A percentile compares a stretch with the other conserved stretches of the same genome.
Conservation (phyloP, 2,888 invertebrate species). For the Mesorhabditis belari region DNA sequence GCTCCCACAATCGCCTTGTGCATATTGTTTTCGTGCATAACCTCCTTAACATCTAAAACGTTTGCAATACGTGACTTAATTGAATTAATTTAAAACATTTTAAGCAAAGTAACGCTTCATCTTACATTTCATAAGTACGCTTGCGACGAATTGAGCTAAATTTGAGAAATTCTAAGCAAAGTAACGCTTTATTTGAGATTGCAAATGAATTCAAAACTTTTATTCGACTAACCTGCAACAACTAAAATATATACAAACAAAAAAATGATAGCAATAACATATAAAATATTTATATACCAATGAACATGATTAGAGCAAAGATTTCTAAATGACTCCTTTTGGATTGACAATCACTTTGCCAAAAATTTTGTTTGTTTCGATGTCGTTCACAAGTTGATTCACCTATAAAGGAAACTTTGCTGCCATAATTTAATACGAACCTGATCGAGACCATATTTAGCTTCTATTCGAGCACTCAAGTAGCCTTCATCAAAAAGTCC, state of each 20-base stretch:
- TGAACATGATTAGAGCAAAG: neutral
- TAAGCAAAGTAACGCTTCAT: too few relatives aligned
- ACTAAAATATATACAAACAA: neutral
- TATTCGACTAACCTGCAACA: neutral
- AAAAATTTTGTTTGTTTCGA: constrained; percentile 13
- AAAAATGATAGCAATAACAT: neutral
- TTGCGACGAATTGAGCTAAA: too few relatives aligned
- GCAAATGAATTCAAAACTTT: too few relatives aligned
- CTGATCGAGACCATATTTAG: neutral
- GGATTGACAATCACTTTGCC: constrained; percentile 18
- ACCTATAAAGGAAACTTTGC: constrained; percentile 11
- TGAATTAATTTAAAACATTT: too few relatives aligned
- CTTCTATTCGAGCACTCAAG: constrained; percentile 57
- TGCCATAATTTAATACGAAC: neutral
- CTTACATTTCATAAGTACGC: too few relatives aligned
- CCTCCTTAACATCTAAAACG: too few relatives aligned
- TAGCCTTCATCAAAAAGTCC: constrained; percentile 64
- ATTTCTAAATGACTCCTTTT: neutral
- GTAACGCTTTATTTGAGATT: too few relatives aligned
- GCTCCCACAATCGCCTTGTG: too few relatives aligned
- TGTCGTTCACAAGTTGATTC: constrained; percentile 13
- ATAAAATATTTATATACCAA: neutral
- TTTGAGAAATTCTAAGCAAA: too few relatives aligned
- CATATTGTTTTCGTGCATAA: too few relatives aligned
- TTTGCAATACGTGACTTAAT: too few relatives aligned